Evolutionary conservation across 2,888 invertebrate genomes (phyloP).

Genomic region (Mythimna loreyi): DNA sequence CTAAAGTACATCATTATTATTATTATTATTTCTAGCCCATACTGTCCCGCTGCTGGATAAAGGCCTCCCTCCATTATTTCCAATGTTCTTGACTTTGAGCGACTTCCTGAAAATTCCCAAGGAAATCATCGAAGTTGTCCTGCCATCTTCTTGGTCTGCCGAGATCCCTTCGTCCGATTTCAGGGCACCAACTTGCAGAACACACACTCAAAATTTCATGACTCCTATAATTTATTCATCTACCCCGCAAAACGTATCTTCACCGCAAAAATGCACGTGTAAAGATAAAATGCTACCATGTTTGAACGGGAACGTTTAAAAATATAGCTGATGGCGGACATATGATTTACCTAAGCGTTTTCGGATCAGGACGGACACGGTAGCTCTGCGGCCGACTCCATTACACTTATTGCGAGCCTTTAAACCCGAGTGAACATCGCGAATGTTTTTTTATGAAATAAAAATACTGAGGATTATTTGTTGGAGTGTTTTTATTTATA

Average conservation of each 20-base stretch:
- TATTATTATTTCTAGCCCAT: too few relatives aligned
- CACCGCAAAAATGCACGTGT: conserved; percentile 15
- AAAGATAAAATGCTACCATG: conserved; percentile 9
- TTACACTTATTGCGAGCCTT: conserved; percentile 67
- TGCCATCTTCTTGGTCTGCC: too few relatives aligned
- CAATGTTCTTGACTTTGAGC: too few relatives aligned
- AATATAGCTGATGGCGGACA: conserved; percentile 56
- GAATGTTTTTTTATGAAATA: conserved; percentile 7
- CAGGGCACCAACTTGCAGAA: too few relatives aligned
- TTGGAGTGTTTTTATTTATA: neutral
- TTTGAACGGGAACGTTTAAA: conserved; percentile 37
- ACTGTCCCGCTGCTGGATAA: too few relatives aligned
- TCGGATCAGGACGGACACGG: conserved; percentile 53
- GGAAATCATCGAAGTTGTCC: too few relatives aligned
- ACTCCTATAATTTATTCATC: neutral
- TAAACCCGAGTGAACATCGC: conserved; percentile 45
- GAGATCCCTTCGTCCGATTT: too few relatives aligned
- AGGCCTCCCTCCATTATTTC: too few relatives aligned
- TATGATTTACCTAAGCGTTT: conserved; percentile 67
- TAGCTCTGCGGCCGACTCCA: conserved; percentile 55
- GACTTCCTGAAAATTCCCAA: too few relatives aligned
- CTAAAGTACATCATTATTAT: too few relatives aligned
- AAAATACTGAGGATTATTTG: conserved; percentile 10
- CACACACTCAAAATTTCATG: neutral
- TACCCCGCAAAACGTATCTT: conserved; percentile 10